Base-by-base conservation (phyloP, 2,888 invertebrate species). In the Caradrina clavipalpis region DNA sequence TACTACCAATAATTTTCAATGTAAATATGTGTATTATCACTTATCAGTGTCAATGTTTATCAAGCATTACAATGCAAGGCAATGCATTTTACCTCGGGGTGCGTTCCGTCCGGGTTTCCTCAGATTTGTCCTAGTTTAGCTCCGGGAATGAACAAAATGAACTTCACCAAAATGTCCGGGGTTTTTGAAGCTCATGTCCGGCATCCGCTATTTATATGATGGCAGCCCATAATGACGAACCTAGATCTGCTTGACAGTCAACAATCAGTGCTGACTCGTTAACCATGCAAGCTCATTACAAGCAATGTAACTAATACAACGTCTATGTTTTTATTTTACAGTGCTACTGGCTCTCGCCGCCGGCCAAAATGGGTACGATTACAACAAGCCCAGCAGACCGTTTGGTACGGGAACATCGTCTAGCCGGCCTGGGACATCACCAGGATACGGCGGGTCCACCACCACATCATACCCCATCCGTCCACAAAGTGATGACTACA, bases 361-460 rank as follows among this genome's bases (percentile, higher is more conserved):
- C 57, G 94, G 94, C 50, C 98, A 98, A 95, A 97, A 96, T 87
- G 98, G 98, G 22, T 98, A 98, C 89, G 97, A 97, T 78, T 98
- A 98, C 92, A 97, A 97, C 77, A 96, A 97, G 73, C 98, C 98
- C 10, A 96, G 96, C 60, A 96, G 97, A 82, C 97, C 97, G 0
- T 96, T 97, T 81, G 93, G 94, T 17, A 86, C 91, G 45, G 89
- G 90, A 17, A 88, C 91, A 13, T 87, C 93, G 7, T 87, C 93
- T 0, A 89, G 80, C 62, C 86, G 90, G 26, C 91, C 94, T 1
- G 90, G 90, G 0, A 61, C 75, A 0, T 80, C 83, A 11, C 71
- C 80, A 11, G 82, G 84, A 11, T 78, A 82, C 19, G 69, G 82
- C 1, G 63, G 72, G 0, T 65, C 76, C n/a, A 88, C 92, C 11